Evolutionary conservation across 2,113 vertebrate species (phyloP), one percentile per base, ranked within the genome.

Genomic region (Crypturellus undulatus): DNA sequence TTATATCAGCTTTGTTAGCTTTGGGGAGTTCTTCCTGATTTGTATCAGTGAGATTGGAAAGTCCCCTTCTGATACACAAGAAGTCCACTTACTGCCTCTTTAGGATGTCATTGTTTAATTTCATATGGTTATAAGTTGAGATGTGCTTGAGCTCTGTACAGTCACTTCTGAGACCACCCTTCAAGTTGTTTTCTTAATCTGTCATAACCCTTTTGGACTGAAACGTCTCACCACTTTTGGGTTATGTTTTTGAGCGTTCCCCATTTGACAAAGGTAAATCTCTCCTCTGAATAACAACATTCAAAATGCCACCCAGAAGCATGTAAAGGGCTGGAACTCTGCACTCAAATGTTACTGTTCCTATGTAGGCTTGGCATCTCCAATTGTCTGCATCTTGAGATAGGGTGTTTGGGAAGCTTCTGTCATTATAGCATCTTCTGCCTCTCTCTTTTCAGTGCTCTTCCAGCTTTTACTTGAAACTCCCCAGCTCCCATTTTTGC

Each of bases 401-500:
- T 4, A 43, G 9, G 4, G 8, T 73, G 30, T 1, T 26, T 83
- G 60, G 26, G 32, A 88, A 92, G 49, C 11, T 1, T 25, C 9
- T 81, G 70, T 60, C 68, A 6, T 49, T 79, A 28, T 1, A 83
- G 20, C 24, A 59, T 14, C 9, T 16, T 62, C 65, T 90, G 24
- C 65, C 30, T 67, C n/a, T 40, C 28, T 49, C 10, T 45, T 84
- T 71, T 82, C 19, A 32, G 0, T 25, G 32, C 32, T 71, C 72
- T 76, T 77, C 25, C 14, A 70, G 12, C 12, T 89, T 12, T 20
- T 68, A 71, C 26, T 65, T 69, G 21, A 76, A 65, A 11, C 5
- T 6, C 79, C 3, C 0, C 0, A 0, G 58, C 28, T 43, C 28
- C 14, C 25, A 8, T 30, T 45, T 43, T 68, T 45, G 28, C 19